A percentile compares a stretch with the other conserved stretches of the same genome.
Conservation (phyloP, 2,113 vertebrate species). For the Seriola aureovittata region DNA sequence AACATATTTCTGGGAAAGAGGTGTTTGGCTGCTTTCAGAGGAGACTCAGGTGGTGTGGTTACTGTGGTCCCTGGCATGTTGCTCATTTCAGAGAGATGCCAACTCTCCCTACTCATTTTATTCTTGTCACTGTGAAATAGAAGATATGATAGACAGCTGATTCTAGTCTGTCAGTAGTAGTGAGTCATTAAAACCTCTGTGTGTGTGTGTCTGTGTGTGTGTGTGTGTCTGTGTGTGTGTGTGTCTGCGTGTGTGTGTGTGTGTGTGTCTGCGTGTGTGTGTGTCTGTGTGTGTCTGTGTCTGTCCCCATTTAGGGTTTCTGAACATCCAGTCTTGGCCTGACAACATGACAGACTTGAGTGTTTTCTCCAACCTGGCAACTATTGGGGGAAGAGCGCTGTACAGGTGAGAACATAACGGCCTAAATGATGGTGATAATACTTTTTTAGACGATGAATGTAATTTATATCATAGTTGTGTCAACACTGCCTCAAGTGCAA, state of each 20-base stretch:
- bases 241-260: not conserved
- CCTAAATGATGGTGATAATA: not conserved
- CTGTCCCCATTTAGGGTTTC: constrained; percentile 86
- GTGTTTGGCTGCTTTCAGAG: constrained; percentile 28
- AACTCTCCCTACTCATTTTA: constrained; percentile 27
- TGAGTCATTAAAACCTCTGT: constrained; percentile 53
- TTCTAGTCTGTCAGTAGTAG: constrained; percentile 18
- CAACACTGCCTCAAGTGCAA: not conserved
- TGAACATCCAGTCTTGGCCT: constrained; percentile 99
- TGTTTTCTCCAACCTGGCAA: constrained; percentile 96
- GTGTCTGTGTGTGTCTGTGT: constrained; percentile 37
- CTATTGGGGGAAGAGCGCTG: constrained; percentile 94
- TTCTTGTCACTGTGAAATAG: constrained; percentile 47
- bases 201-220: constrained; percentile 32
- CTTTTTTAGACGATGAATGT: not conserved
- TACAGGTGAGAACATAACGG: constrained; percentile 92
- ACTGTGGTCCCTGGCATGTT: constrained; percentile 21
- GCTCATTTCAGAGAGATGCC: constrained; percentile 40
- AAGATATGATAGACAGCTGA: constrained; percentile 46
- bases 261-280: too few relatives aligned
- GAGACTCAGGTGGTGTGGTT: constrained; percentile 49
- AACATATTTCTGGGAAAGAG: constrained; percentile 16
- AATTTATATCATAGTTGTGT: not conserved
- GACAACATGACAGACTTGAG: constrained; percentile 97
- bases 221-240: constrained; percentile 21